Percentiles rank a stretch among this genome's conserved stretches.
phyloP scores from a whole-genome alignment of 2,797 vertebrate species.

The Benthosema pterotum region DNA sequence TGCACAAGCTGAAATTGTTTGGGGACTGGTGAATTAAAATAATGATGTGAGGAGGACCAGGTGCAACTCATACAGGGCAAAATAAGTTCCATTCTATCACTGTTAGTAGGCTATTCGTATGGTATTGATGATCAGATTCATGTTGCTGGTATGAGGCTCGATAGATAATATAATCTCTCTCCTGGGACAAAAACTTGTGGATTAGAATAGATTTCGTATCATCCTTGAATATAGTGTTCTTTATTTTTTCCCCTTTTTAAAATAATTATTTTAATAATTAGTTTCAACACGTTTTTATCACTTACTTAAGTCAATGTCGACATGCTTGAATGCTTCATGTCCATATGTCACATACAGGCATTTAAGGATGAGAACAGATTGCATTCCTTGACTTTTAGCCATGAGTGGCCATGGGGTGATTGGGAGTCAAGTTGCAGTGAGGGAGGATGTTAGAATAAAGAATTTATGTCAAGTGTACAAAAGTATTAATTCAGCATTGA shows the following conservation, averaged over 20 bases:
- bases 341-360: conserved; percentile 1
- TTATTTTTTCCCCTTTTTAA: not conserved
- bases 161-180: not conserved
- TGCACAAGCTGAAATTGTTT: too few species aligned
- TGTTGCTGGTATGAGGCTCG: not conserved
- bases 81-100: not conserved
- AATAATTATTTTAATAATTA: not conserved
- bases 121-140: not conserved
- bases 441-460: too few species aligned
- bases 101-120: not conserved
- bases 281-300: conserved; percentile 5
- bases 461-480: too few species aligned
- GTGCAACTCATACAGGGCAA: conserved; percentile 13
- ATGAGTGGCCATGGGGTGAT: too few species aligned
- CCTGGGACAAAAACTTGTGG: not conserved
- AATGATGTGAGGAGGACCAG: conserved; percentile 50
- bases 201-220: not conserved
- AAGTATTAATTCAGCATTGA: too few species aligned
- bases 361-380: not conserved
- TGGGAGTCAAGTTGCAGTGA: too few species aligned
- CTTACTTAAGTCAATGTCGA: conserved; percentile 22
- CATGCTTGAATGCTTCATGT: conserved; percentile 25
- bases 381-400: too few species aligned
- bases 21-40: conserved; percentile 54
- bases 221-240: not conserved